phyloP scores from a whole-genome alignment of 2,113 vertebrate genomes.

The Protobothrops mucrosquamatus region DNA sequence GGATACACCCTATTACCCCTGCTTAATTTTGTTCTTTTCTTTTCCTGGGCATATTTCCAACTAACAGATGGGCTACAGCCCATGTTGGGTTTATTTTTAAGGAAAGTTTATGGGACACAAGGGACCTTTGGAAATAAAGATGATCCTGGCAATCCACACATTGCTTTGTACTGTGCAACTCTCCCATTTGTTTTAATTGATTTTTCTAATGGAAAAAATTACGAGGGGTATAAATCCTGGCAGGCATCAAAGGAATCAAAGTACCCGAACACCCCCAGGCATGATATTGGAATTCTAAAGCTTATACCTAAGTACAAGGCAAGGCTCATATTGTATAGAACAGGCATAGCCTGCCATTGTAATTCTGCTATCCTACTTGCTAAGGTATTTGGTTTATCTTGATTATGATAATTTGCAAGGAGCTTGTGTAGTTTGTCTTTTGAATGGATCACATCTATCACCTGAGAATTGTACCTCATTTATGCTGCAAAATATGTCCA shows the following conservation, averaged over 20 bases:
- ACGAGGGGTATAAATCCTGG: background rate
- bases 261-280: background rate
- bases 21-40: background rate
- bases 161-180: background rate
- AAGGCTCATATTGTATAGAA: background rate
- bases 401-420: background rate
- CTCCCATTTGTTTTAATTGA: background rate
- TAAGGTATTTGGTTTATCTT: background rate
- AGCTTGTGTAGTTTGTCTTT: background rate
- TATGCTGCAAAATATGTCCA: background rate
- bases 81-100: background rate
- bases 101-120: background rate
- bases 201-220: background rate
- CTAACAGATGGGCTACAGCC: background rate
- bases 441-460: background rate
- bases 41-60: background rate
- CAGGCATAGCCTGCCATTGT: background rate
- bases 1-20: background rate
- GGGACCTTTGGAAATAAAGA: background rate
- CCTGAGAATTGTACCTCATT: background rate
- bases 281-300: background rate
- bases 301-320: background rate
- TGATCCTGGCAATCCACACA: background rate
- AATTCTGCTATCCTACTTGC: background rate
- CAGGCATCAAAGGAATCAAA: background rate